phyloP scores from a whole-genome alignment of 2,888 invertebrate species.

The Eulithis prunata region DNA sequence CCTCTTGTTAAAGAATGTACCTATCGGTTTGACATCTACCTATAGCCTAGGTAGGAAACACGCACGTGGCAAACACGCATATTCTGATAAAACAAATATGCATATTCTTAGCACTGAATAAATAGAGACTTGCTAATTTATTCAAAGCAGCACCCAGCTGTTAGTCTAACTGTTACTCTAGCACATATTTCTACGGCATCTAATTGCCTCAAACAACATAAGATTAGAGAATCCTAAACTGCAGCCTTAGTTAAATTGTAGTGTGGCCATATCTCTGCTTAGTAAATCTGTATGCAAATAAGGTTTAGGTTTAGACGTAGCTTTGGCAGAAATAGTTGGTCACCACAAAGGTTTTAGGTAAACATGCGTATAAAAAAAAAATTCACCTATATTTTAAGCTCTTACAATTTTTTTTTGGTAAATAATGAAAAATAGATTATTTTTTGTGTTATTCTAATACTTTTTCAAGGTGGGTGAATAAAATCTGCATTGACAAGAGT shows the following conservation, averaged over 20 bases:
- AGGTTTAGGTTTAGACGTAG: slow-evolving; percentile 40
- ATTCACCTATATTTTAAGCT: no score
- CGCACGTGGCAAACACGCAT: slow-evolving; percentile 21
- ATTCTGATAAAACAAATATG: background rate
- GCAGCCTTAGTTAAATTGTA: slow-evolving; percentile 26
- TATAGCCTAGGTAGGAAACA: background rate
- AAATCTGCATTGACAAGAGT: no score
- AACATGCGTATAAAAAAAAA: no score
- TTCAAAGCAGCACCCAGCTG: slow-evolving; percentile 23
- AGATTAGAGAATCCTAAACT: slow-evolving; percentile 36
- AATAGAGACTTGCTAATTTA: slow-evolving; percentile 27
- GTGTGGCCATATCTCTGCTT: slow-evolving; percentile 37
- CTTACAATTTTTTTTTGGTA: no score
- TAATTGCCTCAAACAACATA: slow-evolving; percentile 29
- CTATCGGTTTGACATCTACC: no score
- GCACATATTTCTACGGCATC: slow-evolving; percentile 21
- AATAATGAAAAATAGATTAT: no score
- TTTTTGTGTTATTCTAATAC: no score
- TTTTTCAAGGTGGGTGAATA: no score
- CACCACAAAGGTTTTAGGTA: background rate
- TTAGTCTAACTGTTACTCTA: slow-evolving; percentile 19
- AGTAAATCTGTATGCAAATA: slow-evolving; percentile 61
- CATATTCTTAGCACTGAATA: slow-evolving; percentile 23
- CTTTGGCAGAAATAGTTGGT: slow-evolving; percentile 3
- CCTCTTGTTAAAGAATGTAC: no score